These are phyloP conservation scores for Leptosomus discolor DNA, from an alignment of 2,113 vertebrate species.

Conservation along the genomic window DNA sequence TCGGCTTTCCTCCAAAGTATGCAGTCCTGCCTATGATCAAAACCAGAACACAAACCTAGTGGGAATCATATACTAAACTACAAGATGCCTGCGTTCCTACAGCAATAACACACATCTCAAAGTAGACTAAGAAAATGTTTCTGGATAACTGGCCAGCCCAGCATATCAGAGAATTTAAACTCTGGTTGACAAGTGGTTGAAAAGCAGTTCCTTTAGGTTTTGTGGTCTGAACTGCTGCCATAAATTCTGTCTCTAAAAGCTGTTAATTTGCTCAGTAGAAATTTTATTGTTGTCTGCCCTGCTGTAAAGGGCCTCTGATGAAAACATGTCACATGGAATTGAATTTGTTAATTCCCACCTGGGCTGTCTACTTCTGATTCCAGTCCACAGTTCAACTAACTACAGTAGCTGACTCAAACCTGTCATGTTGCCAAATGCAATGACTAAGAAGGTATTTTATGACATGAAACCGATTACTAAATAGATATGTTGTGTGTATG, in stretches of 20 bases:
- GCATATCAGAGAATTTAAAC: not conserved
- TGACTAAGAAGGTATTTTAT: conserved; percentile 14
- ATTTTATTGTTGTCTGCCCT: not conserved
- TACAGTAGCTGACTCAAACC: not conserved
- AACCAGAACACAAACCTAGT: not conserved
- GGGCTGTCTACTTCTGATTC: conserved; percentile 1
- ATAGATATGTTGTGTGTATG: not conserved
- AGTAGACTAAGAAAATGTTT: not conserved
- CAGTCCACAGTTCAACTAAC: not conserved
- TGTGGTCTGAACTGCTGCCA: not conserved
- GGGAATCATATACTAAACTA: not conserved
- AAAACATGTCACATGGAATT: not conserved
- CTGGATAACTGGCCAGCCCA: not conserved
- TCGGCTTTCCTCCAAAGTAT: not conserved
- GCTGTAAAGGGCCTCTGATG: not conserved
- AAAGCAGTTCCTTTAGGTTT: not conserved
- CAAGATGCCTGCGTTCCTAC: not conserved
- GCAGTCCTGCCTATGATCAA: not conserved
- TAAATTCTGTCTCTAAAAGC: not conserved
- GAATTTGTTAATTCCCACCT: not conserved
- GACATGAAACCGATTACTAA: not conserved
- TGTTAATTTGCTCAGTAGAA: not conserved
- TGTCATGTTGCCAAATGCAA: not conserved
- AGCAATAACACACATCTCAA: not conserved
- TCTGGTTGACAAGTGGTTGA: not conserved